Conservation (phyloP, 2,113 vertebrate genomes). For the Platichthys flesus region DNA sequence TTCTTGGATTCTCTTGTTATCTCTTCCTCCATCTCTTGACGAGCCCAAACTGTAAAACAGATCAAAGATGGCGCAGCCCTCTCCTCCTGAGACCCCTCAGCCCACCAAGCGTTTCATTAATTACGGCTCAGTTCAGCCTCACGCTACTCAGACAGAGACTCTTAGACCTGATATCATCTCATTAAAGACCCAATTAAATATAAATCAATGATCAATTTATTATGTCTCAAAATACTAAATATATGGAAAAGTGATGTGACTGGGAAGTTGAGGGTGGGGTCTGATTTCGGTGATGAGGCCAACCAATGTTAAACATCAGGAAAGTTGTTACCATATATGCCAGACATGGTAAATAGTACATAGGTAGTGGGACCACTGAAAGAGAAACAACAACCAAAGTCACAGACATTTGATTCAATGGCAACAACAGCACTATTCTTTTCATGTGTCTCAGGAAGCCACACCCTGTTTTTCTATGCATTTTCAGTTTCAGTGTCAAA, state of each 20-base stretch:
- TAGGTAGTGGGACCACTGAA: not conserved
- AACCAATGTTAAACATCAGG: not conserved
- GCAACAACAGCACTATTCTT: no score
- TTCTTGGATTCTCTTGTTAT: slow-evolving; percentile 37
- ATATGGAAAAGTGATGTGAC: slow-evolving; percentile 14
- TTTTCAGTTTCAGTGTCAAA: not conserved
- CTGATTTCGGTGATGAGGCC: not conserved
- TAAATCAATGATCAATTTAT: slow-evolving; percentile 40
- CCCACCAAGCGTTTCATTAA: slow-evolving; percentile 78
- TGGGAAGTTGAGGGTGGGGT: slow-evolving; percentile 18
- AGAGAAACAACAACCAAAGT: not conserved
- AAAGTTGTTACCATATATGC: not conserved
- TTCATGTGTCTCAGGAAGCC: not conserved
- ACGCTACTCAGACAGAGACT: slow-evolving; percentile 47
- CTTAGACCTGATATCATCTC: slow-evolving; percentile 71
- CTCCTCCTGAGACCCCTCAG: slow-evolving; percentile 70
- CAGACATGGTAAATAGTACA: not conserved
- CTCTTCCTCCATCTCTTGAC: slow-evolving; percentile 54
- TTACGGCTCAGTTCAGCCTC: slow-evolving; percentile 76
- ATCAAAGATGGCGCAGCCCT: slow-evolving; percentile 62
- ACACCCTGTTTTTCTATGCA: not conserved
- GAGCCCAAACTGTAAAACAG: slow-evolving; percentile 60
- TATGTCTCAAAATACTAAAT: slow-evolving; percentile 23
- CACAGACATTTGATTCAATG: not conserved
- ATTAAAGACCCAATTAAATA: slow-evolving; percentile 56